phyloP scores from a whole-genome alignment of 2,113 vertebrate species.

The Phasianus colchicus region DNA sequence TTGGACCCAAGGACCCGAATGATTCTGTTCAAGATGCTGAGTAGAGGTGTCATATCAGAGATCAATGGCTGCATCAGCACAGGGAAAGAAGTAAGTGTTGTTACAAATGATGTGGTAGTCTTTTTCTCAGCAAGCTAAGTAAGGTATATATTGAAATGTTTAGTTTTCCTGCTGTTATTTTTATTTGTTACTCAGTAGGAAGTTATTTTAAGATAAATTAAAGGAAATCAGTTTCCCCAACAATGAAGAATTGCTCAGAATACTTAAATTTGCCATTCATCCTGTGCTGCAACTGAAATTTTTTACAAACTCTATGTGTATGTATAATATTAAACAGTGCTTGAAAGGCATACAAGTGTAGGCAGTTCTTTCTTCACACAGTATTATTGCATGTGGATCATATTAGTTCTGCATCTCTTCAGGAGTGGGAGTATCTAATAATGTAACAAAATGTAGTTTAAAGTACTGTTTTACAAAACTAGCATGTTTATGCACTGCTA shows the following conservation, averaged over 20 bases:
- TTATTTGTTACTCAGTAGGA: neutral
- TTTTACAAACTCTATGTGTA: neutral
- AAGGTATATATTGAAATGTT: neutral
- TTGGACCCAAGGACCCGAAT: conserved; percentile 95
- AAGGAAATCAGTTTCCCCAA: neutral
- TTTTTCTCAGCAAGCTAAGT: neutral
- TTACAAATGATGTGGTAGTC: neutral
- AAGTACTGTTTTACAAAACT: neutral
- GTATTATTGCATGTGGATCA: neutral
- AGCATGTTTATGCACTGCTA: neutral
- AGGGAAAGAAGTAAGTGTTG: conserved; percentile 90
- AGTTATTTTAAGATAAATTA: neutral
- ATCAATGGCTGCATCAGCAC: conserved; percentile 99
- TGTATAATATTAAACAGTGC: neutral
- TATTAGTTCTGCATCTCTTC: neutral
- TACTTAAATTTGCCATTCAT: neutral
- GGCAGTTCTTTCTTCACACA: neutral
- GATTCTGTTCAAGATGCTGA: conserved; percentile 98
- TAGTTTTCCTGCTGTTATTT: neutral
- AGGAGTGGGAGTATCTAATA: neutral
- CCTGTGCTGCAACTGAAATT: neutral
- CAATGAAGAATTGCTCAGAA: neutral
- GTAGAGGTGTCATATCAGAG: conserved; percentile 88
- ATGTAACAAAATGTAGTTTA: neutral
- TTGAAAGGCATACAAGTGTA: neutral